Base-by-base conservation (phyloP, 1,140 invertebrate species). In the Hyposmocoma kahamanoa region DNA sequence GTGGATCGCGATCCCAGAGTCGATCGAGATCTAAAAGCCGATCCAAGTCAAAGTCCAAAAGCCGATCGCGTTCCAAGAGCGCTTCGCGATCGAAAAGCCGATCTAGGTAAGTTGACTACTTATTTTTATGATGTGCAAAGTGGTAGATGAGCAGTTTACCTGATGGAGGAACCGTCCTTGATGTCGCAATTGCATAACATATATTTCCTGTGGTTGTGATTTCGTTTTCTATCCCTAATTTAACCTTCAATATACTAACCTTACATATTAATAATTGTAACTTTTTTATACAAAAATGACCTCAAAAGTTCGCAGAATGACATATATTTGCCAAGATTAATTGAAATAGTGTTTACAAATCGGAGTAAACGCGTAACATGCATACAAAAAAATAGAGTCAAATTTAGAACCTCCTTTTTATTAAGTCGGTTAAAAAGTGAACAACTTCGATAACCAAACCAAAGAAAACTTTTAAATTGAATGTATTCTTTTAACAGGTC, bases 41-140 rank as follows among this genome's bases (percentile, higher is more conserved):
- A 24, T 69, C 69, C 0, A 76, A 67, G 9, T 83, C 78, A 1
- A 53, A 53, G 2, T 68, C 65, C 5, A 69, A 66, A 22, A 84
- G 81, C 38, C 56, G 62, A 8, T 82, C 80, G 0, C 56, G 63
- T 36, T 81, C 78, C n/a, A 71, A 63, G 47, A 72, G 69, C 19
- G 53, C 67, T 53, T 68, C 66, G 10, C 45, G 65, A 18, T 73
- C 70, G 0, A 75, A 59, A 22, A 59, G 46, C 17, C 32, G 54
- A 0, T 41, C 38, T 17, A 36, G 32, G 32, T 36, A 36, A 36
- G n/a, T n/a, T n/a, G n/a, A n/a, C n/a, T 36, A 3, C 1, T 36
- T 17, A 17, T 17, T 36, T 3, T 15, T 15, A 1, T 15, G 1
- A 36, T n/a, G 4, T 13, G 9, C 15, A 34, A 34, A 34, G 15